Percentiles rank a stretch among this genome's conserved stretches.
These are phyloP conservation scores for Scytalopus superciliaris DNA, from an alignment of 2,113 vertebrate genomes.

Conservation along the genomic window DNA sequence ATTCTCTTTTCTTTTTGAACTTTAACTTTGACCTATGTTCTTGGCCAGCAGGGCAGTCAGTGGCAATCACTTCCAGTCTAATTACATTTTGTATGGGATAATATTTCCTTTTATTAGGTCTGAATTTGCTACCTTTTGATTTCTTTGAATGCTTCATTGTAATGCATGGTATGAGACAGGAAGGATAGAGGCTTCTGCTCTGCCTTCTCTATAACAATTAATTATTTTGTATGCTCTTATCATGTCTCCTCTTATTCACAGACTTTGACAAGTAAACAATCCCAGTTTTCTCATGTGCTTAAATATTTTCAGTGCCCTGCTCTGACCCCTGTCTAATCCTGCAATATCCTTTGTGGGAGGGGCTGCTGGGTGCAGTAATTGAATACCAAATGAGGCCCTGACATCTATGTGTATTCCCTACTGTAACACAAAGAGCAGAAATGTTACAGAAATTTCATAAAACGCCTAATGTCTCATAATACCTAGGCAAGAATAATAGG, in stretches of 20 bases:
- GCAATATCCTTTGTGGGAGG: not conserved
- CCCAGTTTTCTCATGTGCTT: not conserved
- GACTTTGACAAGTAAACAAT: conserved; percentile 4
- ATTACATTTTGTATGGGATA: not conserved
- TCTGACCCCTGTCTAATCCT: not conserved
- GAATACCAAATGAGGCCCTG: not conserved
- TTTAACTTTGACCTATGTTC: not conserved
- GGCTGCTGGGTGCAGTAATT: not conserved
- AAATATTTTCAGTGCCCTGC: not conserved
- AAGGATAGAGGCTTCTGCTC: not conserved
- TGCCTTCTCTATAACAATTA: not conserved
- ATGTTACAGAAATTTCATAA: not conserved
- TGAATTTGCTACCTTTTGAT: conserved; percentile 1
- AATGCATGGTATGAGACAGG: not conserved
- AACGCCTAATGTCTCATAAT: not conserved
- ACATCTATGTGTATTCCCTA: not conserved
- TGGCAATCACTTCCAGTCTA: not conserved
- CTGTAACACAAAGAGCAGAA: not conserved
- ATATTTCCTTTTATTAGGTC: not conserved
- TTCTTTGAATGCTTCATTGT: conserved; percentile 1
- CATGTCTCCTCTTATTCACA: not conserved
- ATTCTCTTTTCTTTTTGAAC: not conserved
- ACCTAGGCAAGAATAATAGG: not conserved
- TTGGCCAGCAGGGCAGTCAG: not conserved
- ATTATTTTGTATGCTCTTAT: not conserved